Base-by-base conservation (phyloP, 2,888 invertebrate genomes). In the Malthinus flaveolus region DNA sequence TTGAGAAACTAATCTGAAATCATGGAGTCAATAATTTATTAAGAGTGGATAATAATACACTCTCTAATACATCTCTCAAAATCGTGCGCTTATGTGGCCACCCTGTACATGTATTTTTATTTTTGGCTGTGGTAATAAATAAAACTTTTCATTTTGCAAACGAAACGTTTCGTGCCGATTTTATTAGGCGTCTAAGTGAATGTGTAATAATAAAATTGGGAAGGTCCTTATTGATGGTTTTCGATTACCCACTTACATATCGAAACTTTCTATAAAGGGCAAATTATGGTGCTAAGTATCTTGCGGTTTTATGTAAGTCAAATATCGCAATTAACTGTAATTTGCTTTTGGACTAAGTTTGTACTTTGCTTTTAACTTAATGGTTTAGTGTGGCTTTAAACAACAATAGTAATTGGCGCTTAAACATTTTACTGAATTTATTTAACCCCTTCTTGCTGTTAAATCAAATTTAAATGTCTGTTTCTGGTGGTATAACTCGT, bases 301-400 rank as follows among this genome's bases (percentile, higher is more conserved):
- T 42, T 68, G 68, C 48, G 69, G 66, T 62, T 65, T 58, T 65
- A 68, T 62, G 65, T 64, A 67, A 71, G 68, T 72, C 71, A 71
- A 73, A 73, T 72, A 73, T 71, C 66, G 65, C 73, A 71, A 72
- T 73, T 73, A 73, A 73, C 70, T 71, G 71, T 73, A 73, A 73
- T 73, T 70, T 71, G 69, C 70, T 51, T 31, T 33, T 39, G 49
- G 54, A 49, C 39, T 54, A 42, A 55, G 54, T 55, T 54, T 47
- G 50, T 47, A 47, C 44, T 58, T 49, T 42, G 39, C 54, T 50
- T 54, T 39, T 49, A 45, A 65, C 56, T 68, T 74, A 74, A 74
- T 74, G 72, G 71, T 69, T 66, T 69, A 70, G 68, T 66, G 71
- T 64, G 73, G 73, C 69, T 72, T 67, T 64, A 64, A 67, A 66